phyloP scores from a whole-genome alignment of 2,797 vertebrate genomes.

The Graptemys geographica region DNA sequence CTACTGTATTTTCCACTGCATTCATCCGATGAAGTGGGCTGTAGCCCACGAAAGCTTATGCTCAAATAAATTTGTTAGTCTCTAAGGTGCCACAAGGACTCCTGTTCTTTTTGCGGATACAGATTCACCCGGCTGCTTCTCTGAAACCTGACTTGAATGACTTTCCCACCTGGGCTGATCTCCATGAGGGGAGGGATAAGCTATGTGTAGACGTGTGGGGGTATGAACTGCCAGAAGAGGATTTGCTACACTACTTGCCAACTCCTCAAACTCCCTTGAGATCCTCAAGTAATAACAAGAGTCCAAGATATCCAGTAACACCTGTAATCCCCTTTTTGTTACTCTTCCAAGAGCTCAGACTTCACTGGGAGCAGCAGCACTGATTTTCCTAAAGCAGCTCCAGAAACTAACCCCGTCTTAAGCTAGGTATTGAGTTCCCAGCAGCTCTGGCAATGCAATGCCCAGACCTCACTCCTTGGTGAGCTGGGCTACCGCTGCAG shows the following conservation, averaged over 20 bases:
- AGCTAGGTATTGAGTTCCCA: neutral
- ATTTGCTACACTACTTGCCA: neutral
- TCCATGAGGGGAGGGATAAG: neutral
- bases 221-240: neutral
- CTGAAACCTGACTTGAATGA: neutral
- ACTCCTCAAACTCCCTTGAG: neutral
- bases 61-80: too few species aligned
- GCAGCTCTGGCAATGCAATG: neutral
- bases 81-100: too few species aligned
- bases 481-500: constrained; percentile 31
- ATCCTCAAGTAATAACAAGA: neutral
- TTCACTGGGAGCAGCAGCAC: neutral
- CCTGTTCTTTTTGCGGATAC: too few species aligned
- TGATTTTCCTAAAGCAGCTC: neutral
- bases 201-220: neutral
- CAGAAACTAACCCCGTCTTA: neutral
- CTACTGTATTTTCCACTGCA: too few species aligned
- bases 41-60: too few species aligned
- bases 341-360: neutral
- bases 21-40: too few species aligned
- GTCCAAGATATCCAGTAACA: neutral
- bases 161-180: fast-evolving
- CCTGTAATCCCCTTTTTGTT: neutral
- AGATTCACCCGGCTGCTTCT: too few species aligned
- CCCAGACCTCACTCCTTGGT: constrained; percentile 42